Evolutionary conservation across 1,140 invertebrate species (phyloP), one percentile per base, ranked within the genome.

Genomic region (Liolophura sinensis): DNA sequence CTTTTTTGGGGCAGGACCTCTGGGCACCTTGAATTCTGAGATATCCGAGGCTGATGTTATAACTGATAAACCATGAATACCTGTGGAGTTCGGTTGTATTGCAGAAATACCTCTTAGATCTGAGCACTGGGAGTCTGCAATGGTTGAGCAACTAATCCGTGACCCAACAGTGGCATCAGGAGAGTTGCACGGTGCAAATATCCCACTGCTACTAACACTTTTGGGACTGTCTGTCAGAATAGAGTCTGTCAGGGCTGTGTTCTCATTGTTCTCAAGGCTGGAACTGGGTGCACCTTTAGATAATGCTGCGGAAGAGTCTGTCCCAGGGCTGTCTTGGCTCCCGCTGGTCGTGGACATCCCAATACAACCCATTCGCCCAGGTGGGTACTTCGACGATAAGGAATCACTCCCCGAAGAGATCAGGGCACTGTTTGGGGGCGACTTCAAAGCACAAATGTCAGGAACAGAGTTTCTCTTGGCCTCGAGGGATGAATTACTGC

Each of bases 221-320:
- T 55, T 56, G 16, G 77, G 77, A 66, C 77, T 80, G 66, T 79
- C 76, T 24, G 76, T 80, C 18, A 80, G 70, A 48, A 78, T 74
- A 1, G 77, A 77, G 64, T 80, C 78, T 12, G 76, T 57, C 0
- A 75, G 22, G 9, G 68, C 31, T 40, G 31, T 40, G 31, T 40
- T 40, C 31, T 40, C 31, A 40, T 40, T 40, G 31, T 40, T 40
- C 9, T 40, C 31, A 40, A 40, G 31, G 31, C 31, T 40, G 9
- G 31, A 40, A 40, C 31, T 40, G 3, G 31, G 31, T 40, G 31
- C 31, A 40, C 31, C 31, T 40, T 40, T 40, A 40, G 31, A 40
- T 40, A 40, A 40, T 40, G 31, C 31, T 40, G 31, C 9, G 31
- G 31, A 40, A 40, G 31, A 40, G 31, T 40, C 31, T 5, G 31